These are phyloP conservation scores for Psophia crepitans DNA, from an alignment of 2,113 vertebrate genomes.

Conservation along the genomic window DNA sequence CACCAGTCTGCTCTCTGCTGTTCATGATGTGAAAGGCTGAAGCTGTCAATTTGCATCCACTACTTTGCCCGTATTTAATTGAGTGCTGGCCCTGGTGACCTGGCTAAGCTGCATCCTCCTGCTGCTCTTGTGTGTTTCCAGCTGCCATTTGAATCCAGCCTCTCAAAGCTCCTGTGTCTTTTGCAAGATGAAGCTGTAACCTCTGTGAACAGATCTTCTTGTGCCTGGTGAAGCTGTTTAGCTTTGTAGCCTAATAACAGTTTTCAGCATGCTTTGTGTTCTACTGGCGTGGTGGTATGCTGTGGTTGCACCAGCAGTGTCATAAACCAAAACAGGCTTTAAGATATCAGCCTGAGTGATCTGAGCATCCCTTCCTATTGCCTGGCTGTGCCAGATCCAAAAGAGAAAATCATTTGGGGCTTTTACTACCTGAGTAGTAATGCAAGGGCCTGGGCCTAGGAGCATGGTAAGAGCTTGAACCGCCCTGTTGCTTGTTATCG, in stretches of 20 bases:
- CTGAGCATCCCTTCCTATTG: neutral
- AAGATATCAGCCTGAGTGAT: neutral
- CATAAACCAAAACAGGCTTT: neutral
- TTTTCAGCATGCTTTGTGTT: neutral
- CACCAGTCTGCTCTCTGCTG: neutral
- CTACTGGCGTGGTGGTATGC: too few species aligned
- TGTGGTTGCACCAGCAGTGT: neutral
- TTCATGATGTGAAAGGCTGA: neutral
- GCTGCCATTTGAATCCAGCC: neutral
- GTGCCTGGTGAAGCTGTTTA: neutral
- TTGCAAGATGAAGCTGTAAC: neutral
- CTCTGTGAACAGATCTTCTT: neutral
- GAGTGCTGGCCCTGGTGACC: neutral
- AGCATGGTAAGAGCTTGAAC: neutral
- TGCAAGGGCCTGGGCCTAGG: fast-evolving
- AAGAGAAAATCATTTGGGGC: neutral
- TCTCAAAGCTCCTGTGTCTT: neutral
- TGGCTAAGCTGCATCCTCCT: neutral
- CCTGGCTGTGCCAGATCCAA: neutral
- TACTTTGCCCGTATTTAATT: neutral
- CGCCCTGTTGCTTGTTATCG: neutral
- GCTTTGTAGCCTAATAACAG: neutral
- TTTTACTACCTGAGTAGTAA: neutral
- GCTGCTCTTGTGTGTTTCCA: neutral
- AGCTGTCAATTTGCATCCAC: neutral